Base-by-base conservation (phyloP, 2,113 vertebrate species). In the Cynoglossus semilaevis region DNA sequence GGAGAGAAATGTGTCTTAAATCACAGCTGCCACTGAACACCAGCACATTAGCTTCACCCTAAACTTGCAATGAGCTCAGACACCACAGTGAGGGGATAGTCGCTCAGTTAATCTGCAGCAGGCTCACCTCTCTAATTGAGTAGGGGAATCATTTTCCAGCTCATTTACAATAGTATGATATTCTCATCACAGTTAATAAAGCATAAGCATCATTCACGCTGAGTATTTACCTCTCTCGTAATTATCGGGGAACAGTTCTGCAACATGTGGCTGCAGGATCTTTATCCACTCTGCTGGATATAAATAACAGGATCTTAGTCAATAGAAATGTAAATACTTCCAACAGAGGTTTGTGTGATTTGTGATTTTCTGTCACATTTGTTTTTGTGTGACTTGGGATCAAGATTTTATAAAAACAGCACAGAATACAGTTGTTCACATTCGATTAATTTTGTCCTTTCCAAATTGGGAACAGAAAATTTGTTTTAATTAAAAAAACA, bases 141-240 rank as follows among this genome's bases (percentile, higher is more conserved):
- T 2, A 29, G 63, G 67, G 69, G 79, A 82, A 79, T 87, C 56
- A 88, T 88, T 88, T 91, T 88, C 87, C 85, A 89, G 80, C 89
- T 90, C 87, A 90, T 90, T 91, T 87, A 76, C 76, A 82, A 83
- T 79, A 72, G 82, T 86, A 86, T 89, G 89, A 90, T 88, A 88
- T 85, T 85, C 87, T 88, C 82, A 85, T 88, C 69, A 70, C 75
- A 69, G 82, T 89, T 91, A 90, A 91, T 90, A 91, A 88, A 77
- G 83, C 89, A 88, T 85, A 88, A 89, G 89, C 84, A 81, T 87
- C 86, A 82, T 87, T 89, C 87, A 89, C 46, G 82, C 88, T 87
- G 85, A 82, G 88, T 90, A 88, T 91, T 91, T 89, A 90, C 90
- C 87, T 87, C 86, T 88, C 84, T 79, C 55, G 77, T 89, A 88